These are phyloP conservation scores for Platynereis dumerilii DNA, from an alignment of 2,888 invertebrate species.

Conservation along the genomic window DNA sequence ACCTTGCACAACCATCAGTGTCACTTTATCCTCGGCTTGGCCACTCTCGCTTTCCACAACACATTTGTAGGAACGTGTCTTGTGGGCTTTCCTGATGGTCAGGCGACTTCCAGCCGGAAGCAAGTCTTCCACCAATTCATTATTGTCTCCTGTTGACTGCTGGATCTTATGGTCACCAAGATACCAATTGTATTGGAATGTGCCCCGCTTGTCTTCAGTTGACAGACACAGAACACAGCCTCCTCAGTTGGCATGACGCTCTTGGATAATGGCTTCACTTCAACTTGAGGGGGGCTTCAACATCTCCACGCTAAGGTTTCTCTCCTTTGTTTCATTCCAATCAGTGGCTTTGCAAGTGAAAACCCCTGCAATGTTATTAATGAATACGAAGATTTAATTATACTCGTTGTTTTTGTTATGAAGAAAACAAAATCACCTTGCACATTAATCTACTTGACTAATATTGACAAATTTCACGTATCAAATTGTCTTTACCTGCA, in stretches of 20 bases:
- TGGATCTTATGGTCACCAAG: slow-evolving; percentile 37
- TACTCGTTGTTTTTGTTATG: too few relatives aligned
- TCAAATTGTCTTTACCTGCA: slow-evolving; percentile 44
- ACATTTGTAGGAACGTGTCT: slow-evolving; percentile 48
- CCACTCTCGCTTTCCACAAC: slow-evolving; percentile 41
- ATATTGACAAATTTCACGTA: too few relatives aligned
- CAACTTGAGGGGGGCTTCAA: slow-evolving; percentile 46
- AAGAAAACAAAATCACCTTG: too few relatives aligned
- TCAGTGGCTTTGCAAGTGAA: slow-evolving; percentile 49
- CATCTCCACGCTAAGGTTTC: slow-evolving; percentile 44
- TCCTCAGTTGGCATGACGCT: slow-evolving; percentile 39
- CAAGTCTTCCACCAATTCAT: slow-evolving; percentile 47
- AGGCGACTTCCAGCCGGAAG: slow-evolving; percentile 50
- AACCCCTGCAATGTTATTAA: too few relatives aligned
- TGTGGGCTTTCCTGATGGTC: slow-evolving; percentile 35
- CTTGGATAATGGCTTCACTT: slow-evolving; percentile 45
- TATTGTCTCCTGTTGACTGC: slow-evolving; percentile 18
- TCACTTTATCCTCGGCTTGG: too few relatives aligned
- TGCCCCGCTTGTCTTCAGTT: slow-evolving; percentile 44
- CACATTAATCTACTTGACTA: too few relatives aligned
- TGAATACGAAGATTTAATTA: too few relatives aligned
- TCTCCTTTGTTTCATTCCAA: slow-evolving; percentile 39
- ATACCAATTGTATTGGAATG: slow-evolving; percentile 45
- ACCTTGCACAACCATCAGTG: too few relatives aligned
- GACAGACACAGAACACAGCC: slow-evolving; percentile 47